Conservation (phyloP, 2,113 vertebrate species). For the Campylorhamphus procurvoides region DNA sequence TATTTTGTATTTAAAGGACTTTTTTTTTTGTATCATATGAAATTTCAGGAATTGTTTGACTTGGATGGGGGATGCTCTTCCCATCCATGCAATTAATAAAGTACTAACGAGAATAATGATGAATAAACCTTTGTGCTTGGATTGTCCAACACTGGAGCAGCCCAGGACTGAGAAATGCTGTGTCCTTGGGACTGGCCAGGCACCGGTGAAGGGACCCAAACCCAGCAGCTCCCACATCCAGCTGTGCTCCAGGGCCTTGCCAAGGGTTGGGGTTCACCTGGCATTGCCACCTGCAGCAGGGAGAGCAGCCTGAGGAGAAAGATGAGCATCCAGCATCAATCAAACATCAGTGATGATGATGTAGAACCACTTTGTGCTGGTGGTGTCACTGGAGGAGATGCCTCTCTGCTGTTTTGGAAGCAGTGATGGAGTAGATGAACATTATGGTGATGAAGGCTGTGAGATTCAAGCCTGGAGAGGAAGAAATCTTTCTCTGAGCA, state of each 20-base stretch:
- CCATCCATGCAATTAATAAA: slow-evolving; percentile 60
- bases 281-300: slow-evolving; percentile 66
- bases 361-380: slow-evolving; percentile 64
- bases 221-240: background rate
- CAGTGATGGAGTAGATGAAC: slow-evolving; percentile 58
- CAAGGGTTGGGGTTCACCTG: slow-evolving; percentile 35
- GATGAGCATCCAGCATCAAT: slow-evolving; percentile 75
- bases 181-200: background rate
- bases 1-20: slow-evolving; percentile 67
- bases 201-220: rapidly evolving
- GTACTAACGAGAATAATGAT: slow-evolving; percentile 44
- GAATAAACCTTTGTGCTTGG: rapidly evolving
- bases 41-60: background rate
- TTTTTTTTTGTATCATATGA: slow-evolving; percentile 24
- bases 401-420: background rate
- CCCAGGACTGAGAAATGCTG: rapidly evolving
- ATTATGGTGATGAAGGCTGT: slow-evolving; percentile 66
- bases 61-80: background rate
- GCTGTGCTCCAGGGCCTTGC: background rate
- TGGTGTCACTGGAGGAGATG: slow-evolving; percentile 41
- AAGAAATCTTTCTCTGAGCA: background rate
- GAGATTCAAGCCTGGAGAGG: background rate
- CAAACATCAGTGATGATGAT: slow-evolving; percentile 72
- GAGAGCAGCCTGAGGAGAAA: slow-evolving; percentile 70
- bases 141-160: background rate